Percentiles rank a stretch among this genome's conserved stretches.
phyloP scores from a whole-genome alignment of 1,140 invertebrate species.

The Adelges cooleyi region DNA sequence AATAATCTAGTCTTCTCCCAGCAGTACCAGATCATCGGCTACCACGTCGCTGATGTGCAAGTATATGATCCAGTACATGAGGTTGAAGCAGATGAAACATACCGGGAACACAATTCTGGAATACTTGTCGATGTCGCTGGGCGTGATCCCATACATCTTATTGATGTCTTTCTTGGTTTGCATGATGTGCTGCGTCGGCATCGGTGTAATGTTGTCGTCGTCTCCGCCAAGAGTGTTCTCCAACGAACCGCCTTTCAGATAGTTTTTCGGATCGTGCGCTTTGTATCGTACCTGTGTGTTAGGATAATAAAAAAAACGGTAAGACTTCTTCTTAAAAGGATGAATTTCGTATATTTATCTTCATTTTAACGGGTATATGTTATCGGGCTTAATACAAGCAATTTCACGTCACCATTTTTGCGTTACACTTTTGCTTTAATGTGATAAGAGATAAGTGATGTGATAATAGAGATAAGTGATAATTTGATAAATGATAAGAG shows the following conservation, averaged over 20 bases:
- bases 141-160: constrained; percentile 63
- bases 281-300: constrained; percentile 91
- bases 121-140: constrained; percentile 94
- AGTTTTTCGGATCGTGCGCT: constrained; percentile 82
- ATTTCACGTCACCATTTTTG: too few species aligned
- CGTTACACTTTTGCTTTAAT: too few species aligned
- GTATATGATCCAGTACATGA: constrained; percentile 97
- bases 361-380: too few species aligned
- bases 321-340: too few species aligned
- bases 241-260: constrained; percentile 77
- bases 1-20: constrained; percentile 60
- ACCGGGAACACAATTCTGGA: constrained; percentile 91
- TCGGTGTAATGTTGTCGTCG: constrained; percentile 50
- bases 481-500: too few species aligned
- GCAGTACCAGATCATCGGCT: constrained; percentile 77
- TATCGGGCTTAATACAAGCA: too few species aligned
- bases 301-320: constrained; percentile 62
- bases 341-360: too few species aligned
- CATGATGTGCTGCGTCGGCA: constrained; percentile 60
- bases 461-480: too few species aligned
- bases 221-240: constrained; percentile 76
- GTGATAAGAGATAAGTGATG: too few species aligned
- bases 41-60: constrained; percentile 89
- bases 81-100: constrained; percentile 93
- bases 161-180: constrained; percentile 60